Evolutionary conservation across 2,797 vertebrate species (phyloP).

Genomic region (Sus cebifrons): DNA sequence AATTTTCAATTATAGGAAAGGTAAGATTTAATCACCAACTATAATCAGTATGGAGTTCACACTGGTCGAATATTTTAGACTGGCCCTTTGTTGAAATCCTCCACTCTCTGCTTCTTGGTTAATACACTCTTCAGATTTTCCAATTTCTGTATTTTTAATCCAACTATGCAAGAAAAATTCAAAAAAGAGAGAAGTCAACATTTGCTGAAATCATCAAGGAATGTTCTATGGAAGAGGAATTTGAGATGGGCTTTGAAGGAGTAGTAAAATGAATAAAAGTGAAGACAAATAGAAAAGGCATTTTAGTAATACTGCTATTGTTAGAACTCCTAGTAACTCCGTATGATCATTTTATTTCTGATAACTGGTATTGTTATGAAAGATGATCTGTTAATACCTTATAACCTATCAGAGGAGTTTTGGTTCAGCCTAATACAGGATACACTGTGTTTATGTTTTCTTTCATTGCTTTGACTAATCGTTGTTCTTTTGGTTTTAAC

Average conservation of each 20-base stretch:
- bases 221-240: conserved; percentile 53
- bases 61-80: background rate
- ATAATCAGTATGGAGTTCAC: background rate
- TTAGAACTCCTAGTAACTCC: background rate
- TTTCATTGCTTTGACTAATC: background rate
- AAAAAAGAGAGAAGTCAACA: conserved; percentile 36
- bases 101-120: background rate
- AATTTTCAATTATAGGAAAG: conserved; percentile 3
- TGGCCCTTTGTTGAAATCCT: conserved; percentile 51
- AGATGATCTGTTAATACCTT: conserved; percentile 11
- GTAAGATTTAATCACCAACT: conserved; percentile 60
- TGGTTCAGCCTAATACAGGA: background rate
- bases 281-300: background rate
- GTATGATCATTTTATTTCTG: conserved; percentile 18
- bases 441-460: background rate
- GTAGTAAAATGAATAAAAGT: background rate
- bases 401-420: background rate
- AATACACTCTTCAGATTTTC: conserved; percentile 5
- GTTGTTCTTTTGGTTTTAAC: conserved; percentile 42
- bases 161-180: conserved; percentile 22
- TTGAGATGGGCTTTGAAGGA: conserved; percentile 32
- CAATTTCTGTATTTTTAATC: conserved; percentile 50
- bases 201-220: conserved; percentile 49
- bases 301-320: background rate
- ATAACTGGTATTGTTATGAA: background rate